phyloP scores from a whole-genome alignment of 2,797 vertebrate genomes.

The Furcifer pardalis region DNA sequence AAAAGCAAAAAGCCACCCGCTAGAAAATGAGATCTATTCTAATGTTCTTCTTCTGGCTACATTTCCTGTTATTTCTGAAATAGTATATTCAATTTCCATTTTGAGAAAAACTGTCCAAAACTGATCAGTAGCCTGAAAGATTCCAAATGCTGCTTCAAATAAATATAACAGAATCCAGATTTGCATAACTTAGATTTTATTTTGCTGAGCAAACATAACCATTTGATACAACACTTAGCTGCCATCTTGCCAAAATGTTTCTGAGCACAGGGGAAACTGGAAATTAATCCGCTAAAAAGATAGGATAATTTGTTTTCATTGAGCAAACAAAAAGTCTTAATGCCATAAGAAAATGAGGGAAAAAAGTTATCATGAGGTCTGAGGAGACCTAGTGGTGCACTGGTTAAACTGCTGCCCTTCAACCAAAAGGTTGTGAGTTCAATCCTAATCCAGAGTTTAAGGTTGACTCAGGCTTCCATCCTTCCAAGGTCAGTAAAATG shows the following conservation, averaged over 20 bases:
- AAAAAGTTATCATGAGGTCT: not conserved
- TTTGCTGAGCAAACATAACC: not conserved
- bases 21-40: constrained; percentile 2
- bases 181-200: not conserved
- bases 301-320: not conserved
- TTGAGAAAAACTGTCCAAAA: constrained; percentile 14
- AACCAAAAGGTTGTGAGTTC: no score
- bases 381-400: no score
- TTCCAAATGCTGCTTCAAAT: constrained; percentile 17
- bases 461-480: no score
- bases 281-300: constrained; percentile 8
- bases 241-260: not conserved
- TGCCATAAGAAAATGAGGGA: not conserved
- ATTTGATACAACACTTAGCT: not conserved
- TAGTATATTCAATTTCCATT: constrained; percentile 22
- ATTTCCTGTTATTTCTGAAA: constrained; percentile 17
- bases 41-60: constrained; percentile 2
- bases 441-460: no score
- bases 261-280: not conserved
- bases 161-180: constrained; percentile 14
- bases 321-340: not conserved
- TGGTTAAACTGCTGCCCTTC: no score
- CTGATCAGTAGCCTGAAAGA: constrained; percentile 15
- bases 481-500: no score
- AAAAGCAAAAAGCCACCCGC: constrained; percentile 8